Evolutionary conservation across 2,888 invertebrate genomes (phyloP).

Genomic region (Machimus atricapillus): DNA sequence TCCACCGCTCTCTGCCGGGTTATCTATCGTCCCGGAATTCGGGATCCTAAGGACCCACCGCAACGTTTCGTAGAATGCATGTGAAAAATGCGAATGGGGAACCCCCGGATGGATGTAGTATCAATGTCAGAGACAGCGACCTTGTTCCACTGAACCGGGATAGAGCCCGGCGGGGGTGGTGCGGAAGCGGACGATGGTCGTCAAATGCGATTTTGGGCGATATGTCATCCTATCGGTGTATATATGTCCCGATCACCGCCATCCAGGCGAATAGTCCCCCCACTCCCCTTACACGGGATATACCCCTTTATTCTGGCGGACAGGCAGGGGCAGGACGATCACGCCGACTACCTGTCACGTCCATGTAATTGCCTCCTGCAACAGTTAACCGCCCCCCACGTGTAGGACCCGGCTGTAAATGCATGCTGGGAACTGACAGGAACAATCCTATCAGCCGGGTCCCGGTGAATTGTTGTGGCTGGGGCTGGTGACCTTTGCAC

Average conservation of each 20-base stretch:
- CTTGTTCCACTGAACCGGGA: slow-evolving; percentile 16
- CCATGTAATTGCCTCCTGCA: slow-evolving; percentile 40
- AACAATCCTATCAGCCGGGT: slow-evolving; percentile 15
- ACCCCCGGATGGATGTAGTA: slow-evolving; percentile 4
- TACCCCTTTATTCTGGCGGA: background rate
- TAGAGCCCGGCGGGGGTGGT: background rate
- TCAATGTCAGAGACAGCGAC: slow-evolving; percentile 38
- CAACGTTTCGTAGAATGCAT: slow-evolving; percentile 14
- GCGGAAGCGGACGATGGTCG: background rate
- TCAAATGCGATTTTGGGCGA: slow-evolving; percentile 19
- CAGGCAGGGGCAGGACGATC: background rate
- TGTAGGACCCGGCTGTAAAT: background rate
- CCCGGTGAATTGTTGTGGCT: background rate
- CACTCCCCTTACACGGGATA: background rate
- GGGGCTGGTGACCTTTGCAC: slow-evolving; percentile 24
- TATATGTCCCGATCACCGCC: background rate
- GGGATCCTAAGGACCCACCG: background rate
- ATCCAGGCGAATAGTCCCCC: background rate
- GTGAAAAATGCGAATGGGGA: slow-evolving; percentile 21
- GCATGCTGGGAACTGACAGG: slow-evolving; percentile 33
- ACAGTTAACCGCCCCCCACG: slow-evolving; percentile 15
- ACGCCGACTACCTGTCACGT: slow-evolving; percentile 38
- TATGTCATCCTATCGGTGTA: background rate
- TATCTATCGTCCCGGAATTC: background rate
- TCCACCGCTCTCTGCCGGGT: background rate